phyloP scores from a whole-genome alignment of 2,113 vertebrate species.

The Zosterops hypoxanthus region DNA sequence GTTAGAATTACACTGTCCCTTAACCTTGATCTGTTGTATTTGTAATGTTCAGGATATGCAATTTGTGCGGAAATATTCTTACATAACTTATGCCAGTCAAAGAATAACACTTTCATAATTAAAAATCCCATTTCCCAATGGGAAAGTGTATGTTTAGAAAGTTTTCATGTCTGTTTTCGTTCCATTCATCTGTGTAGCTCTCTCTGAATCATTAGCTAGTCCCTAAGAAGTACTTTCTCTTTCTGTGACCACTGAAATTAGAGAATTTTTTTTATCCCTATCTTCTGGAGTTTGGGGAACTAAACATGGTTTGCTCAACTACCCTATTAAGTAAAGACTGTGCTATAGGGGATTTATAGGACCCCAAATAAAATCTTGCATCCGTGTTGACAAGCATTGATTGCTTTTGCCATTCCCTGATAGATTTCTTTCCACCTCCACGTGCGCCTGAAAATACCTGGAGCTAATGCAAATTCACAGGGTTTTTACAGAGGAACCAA shows the following conservation, averaged over 20 bases:
- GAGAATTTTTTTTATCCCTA: background rate
- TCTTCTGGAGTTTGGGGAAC: background rate
- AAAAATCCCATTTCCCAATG: background rate
- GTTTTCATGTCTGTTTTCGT: background rate
- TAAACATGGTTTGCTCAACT: background rate
- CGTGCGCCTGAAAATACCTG: background rate
- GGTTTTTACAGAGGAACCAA: background rate
- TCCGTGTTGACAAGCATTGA: background rate
- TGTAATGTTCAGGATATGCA: conserved; percentile 36
- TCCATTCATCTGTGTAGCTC: background rate
- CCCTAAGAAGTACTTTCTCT: background rate
- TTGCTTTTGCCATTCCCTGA: background rate
- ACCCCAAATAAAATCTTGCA: background rate
- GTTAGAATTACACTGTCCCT: conserved; percentile 87
- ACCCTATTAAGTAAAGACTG: background rate
- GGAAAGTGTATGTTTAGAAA: background rate
- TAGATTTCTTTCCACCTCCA: background rate
- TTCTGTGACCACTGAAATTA: background rate
- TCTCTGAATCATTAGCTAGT: background rate
- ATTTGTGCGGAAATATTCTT: conserved; percentile 48
- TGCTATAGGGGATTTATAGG: background rate
- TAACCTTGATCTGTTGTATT: conserved; percentile 82
- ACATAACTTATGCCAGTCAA: background rate
- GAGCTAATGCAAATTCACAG: background rate
- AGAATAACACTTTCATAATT: background rate